Base-by-base conservation (phyloP, 2,797 vertebrate genomes). In the Helostoma temminkii region DNA sequence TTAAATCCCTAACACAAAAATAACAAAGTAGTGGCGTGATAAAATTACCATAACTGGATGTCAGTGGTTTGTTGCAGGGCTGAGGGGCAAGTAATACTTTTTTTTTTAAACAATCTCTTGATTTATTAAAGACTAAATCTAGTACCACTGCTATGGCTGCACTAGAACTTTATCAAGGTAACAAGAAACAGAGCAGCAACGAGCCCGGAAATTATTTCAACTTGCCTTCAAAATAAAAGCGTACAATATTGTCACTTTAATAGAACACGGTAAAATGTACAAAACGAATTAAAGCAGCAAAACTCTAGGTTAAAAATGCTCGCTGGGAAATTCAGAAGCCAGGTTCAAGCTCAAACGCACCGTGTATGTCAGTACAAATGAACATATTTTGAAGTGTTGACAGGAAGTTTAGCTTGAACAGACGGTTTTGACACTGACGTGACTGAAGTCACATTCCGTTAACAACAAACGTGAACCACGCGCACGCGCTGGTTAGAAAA, bases 141-240 rank as follows among this genome's bases (percentile, higher is more conserved):
- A 45, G 4, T 0, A n/a, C 11, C 2, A 39, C 0, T 61, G 9
- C 1, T 30, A 15, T 34, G 1, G 41, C 34, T 25, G 22, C 18
- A 34, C 43, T 3, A 18, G 46, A 24, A 15, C 11, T 54, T 32
- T 1, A n/a, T 58, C 25, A 53, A 66, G 47, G 9, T 21, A 43
- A 21, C 18, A 9, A 2, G 2, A 34, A 2, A 47, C 19, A 55
- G 1, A 26, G 25, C 21, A 42, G 32, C 19, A 46, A 16, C 0
- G 8, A 48, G 9, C 9, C 57, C 76, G 82, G 86, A 84, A 71
- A 76, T n/a, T 2, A 0, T n/a, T 8, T 36, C 7, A 24, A 48
- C 14, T 1, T 15, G 1, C 18, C 28, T 74, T 76, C 74, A 22
- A 67, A 80, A 74, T 78, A 79, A 81, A 84, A 18, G 59, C 11